phyloP scores from a whole-genome alignment of 2,888 invertebrate genomes.

The Noctua fimbriata region DNA sequence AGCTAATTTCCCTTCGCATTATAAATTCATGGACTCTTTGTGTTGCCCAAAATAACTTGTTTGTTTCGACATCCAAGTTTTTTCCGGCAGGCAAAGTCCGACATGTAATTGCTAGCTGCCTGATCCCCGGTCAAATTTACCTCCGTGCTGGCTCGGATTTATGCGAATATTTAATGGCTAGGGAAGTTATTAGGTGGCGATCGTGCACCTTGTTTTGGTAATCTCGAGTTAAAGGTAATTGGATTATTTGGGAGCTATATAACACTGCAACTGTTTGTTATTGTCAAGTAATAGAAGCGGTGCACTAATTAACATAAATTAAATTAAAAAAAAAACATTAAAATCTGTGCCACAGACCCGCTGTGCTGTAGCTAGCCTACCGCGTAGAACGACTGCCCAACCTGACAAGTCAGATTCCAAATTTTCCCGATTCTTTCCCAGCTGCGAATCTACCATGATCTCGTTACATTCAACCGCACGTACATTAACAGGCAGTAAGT shows the following conservation, averaged over 20 bases:
- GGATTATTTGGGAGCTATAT: not conserved
- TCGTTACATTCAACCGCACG: conserved; percentile 54
- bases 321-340: too few species aligned
- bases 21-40: conserved; percentile 88
- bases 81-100: conserved; percentile 73
- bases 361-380: conserved; percentile 27
- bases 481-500: conserved; percentile 61
- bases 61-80: conserved; percentile 82
- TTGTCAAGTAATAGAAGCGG: too few species aligned
- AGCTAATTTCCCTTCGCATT: conserved; percentile 86
- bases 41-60: conserved; percentile 85
- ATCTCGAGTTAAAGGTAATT: not conserved
- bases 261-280: not conserved
- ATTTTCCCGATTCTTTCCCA: not conserved
- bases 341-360: not conserved
- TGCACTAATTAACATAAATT: too few species aligned
- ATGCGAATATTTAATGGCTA: conserved; percentile 64
- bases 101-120: conserved; percentile 79
- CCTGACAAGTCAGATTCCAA: not conserved
- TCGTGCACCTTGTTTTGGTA: conserved; percentile 23
- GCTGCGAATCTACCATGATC: conserved; percentile 20
- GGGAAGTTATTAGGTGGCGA: conserved; percentile 39
- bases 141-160: conserved; percentile 57
- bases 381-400: conserved; percentile 4
- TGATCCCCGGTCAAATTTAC: conserved; percentile 66